Evolutionary conservation across 2,113 vertebrate genomes (phyloP).

Genomic region (Labeo catla): DNA sequence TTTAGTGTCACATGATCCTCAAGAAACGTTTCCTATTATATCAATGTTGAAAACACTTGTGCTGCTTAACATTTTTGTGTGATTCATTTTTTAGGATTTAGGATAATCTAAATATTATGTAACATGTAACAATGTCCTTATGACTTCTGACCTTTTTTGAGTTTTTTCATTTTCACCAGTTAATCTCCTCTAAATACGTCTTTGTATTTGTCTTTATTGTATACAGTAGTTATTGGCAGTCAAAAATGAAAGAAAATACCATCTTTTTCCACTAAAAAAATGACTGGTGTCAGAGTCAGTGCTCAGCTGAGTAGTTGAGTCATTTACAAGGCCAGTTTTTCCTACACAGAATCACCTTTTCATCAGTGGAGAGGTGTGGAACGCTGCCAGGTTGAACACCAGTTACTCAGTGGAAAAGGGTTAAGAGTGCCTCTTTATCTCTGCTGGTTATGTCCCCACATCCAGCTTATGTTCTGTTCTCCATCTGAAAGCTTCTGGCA

Average conservation of each 20-base stretch:
- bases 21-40: background rate
- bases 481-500: background rate
- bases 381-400: background rate
- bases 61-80: background rate
- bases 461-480: background rate
- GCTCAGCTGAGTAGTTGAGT: background rate
- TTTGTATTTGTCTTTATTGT: background rate
- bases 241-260: background rate
- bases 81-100: background rate
- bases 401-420: background rate
- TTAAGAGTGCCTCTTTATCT: background rate
- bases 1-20: background rate
- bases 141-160: background rate
- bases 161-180: background rate
- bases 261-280: too few relatives aligned
- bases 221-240: background rate
- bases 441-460: background rate
- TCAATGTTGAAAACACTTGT: background rate
- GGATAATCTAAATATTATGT: background rate
- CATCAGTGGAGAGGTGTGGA: background rate
- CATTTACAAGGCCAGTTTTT: background rate
- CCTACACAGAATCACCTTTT: background rate
- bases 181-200: background rate
- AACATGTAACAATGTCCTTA: background rate
- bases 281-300: too few relatives aligned